Evolutionary conservation across 2,888 invertebrate species (phyloP).

Genomic region (Ochropacha duplaris): DNA sequence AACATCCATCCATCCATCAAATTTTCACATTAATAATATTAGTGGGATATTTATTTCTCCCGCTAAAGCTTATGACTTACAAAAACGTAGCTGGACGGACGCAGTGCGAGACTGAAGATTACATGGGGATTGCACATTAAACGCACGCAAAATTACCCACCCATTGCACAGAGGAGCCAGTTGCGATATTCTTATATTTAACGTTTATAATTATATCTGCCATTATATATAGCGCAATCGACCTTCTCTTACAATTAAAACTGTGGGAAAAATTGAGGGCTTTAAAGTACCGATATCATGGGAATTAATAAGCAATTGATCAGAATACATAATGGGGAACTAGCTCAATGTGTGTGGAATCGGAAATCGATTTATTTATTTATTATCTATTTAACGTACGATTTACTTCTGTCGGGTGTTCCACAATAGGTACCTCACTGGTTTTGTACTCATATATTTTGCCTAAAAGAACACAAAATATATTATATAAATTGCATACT

Average conservation of each 20-base stretch:
- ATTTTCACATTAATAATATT: no score
- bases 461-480: not conserved
- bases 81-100: not conserved
- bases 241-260: slow-evolving; percentile 3
- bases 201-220: slow-evolving; percentile 1
- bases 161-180: not conserved
- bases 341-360: no score
- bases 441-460: no score
- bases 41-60: not conserved
- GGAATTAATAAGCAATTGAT: not conserved
- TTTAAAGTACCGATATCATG: not conserved
- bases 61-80: not conserved
- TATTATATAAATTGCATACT: not conserved
- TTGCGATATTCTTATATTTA: slow-evolving; percentile 6
- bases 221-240: not conserved
- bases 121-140: slow-evolving; percentile 6
- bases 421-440: no score
- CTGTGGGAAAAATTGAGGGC: not conserved
- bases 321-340: not conserved
- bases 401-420: no score
- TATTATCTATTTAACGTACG: no score
- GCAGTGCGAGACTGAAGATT: slow-evolving; percentile 15
- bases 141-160: not conserved
- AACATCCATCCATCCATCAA: no score
- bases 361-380: no score